Evolutionary conservation across 2,113 vertebrate species (phyloP).

Genomic region (Pao palembangensis): DNA sequence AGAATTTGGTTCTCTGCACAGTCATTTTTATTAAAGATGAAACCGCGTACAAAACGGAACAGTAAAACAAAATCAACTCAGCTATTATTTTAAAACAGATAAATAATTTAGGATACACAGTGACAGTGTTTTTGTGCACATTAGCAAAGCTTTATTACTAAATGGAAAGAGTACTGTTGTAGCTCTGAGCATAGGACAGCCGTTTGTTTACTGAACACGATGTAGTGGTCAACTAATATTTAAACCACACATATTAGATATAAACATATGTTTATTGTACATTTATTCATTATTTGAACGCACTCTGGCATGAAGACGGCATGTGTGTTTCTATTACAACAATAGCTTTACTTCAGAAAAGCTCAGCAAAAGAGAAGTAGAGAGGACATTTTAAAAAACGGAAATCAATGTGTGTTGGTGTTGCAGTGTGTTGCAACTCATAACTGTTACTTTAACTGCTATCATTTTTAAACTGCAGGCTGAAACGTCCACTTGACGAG

Average conservation of each 20-base stretch:
- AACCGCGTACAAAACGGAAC: constrained; percentile 31
- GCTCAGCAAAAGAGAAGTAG: constrained; percentile 9
- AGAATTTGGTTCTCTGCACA: neutral
- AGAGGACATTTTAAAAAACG: constrained; percentile 1
- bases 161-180: neutral
- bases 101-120: constrained; percentile 36
- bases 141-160: neutral
- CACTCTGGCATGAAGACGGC: neutral
- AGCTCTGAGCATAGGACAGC: neutral
- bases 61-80: neutral
- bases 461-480: neutral
- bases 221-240: neutral
- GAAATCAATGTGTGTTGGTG: neutral
- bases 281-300: constrained; percentile 53
- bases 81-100: constrained; percentile 3
- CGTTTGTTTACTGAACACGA: too few species aligned
- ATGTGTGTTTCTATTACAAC: neutral
- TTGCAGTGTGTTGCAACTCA: constrained; percentile 5
- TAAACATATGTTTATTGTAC: constrained; percentile 40
- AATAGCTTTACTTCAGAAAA: constrained; percentile 5
- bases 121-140: too few species aligned
- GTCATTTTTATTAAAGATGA: neutral
- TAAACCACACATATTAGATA: constrained; percentile 1
- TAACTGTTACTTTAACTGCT: neutral
- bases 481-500: neutral